These are phyloP conservation scores for Stomatorhinus ivindoensis DNA, from an alignment of 2,113 vertebrate genomes.

Conservation along the genomic window DNA sequence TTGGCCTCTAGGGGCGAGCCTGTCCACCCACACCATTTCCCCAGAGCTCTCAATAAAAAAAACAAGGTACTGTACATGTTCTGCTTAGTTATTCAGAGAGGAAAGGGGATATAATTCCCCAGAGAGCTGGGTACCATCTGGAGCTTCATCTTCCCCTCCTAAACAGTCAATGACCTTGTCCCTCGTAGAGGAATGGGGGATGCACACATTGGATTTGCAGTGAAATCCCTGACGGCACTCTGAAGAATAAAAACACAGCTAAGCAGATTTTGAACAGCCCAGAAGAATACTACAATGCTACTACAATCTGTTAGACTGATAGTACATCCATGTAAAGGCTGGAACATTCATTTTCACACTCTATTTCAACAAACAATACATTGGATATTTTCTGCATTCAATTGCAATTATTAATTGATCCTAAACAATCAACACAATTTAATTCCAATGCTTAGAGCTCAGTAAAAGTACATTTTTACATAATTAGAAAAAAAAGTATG, in stretches of 20 bases:
- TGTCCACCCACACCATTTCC: not conserved
- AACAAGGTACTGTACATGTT: not conserved
- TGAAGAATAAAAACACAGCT: slow-evolving; percentile 39
- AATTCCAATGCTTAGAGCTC: not conserved
- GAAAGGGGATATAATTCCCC: not conserved
- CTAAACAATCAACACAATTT: not conserved
- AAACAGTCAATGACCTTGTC: slow-evolving; percentile 78
- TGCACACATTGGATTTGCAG: slow-evolving; percentile 73
- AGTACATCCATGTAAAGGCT: not conserved
- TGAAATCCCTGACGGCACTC: slow-evolving; percentile 60
- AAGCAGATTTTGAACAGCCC: not conserved
- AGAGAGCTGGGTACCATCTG: not conserved
- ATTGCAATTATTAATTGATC: not conserved
- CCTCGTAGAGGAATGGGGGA: slow-evolving; percentile 43
- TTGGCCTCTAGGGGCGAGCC: not conserved
- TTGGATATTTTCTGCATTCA: not conserved
- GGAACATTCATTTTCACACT: not conserved
- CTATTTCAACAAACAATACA: not conserved
- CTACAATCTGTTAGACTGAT: not conserved
- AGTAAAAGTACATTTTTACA: not conserved
- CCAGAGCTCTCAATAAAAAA: not conserved
- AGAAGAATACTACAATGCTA: not conserved
- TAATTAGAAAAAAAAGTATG: not conserved
- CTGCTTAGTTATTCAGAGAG: not conserved
- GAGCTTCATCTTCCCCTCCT: slow-evolving; percentile 71